Evolutionary conservation across 2,888 invertebrate genomes (phyloP), one percentile per base, ranked within the genome.

Genomic region (Dynastes maya): DNA sequence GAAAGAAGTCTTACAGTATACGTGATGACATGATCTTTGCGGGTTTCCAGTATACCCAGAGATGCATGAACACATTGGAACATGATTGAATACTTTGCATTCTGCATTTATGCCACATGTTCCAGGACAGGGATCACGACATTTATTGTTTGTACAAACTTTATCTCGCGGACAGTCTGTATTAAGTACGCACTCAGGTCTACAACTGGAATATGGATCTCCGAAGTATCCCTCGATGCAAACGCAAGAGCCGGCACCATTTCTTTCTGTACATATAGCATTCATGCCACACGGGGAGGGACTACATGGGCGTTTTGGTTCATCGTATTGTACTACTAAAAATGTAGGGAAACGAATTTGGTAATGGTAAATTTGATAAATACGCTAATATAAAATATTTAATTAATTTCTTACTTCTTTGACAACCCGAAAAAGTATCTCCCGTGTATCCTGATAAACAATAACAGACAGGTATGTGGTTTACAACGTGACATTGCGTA

Each of bases 151-250:
- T 72, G 94, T 90, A 86, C 97, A 97, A 37, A 96, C 93, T 88
- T 92, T 94, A 82, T 93, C 92, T 85, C 91, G 91, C 5, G 93
- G 90, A 88, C 97, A 97, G 85, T 97, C 96, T 8, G 94, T 93
- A 87, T 96, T 96, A 83, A 95, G 92, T n/a, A 96, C 93, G 87
- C 97, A 97, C 91, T 97, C 96, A 37, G 96, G 96, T 86, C 95
- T 91, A 88, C 97, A 97, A 85, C 95, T 95, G 63, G 94, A 90
- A 85, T 96, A 96, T 1, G 96, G 96, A 90, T 96, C 96, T 74
- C 97, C 96, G 84, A 93, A 94, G 88, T 95, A 96, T 85, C 95
- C 95, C 78, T 93, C 92, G 81, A 95, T 89, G 89, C 96, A 97
- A 81, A 92, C 91, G 88, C 96, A 97, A 80, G 96, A 95, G 67